Evolutionary conservation across 2,113 vertebrate genomes (phyloP).

Genomic region (Eonycteris spelaea): DNA sequence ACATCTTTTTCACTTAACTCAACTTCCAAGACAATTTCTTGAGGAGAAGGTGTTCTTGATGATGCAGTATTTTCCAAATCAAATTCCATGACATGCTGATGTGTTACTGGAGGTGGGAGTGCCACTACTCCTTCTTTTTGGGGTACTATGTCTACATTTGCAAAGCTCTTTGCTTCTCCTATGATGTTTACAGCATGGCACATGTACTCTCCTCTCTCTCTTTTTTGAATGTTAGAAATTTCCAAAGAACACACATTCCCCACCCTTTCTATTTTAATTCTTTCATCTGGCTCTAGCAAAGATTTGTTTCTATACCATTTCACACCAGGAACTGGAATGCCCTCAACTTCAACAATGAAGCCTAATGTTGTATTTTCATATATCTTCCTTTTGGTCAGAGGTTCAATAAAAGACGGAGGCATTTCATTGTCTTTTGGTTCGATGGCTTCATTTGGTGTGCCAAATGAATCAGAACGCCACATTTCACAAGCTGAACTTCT

Average conservation of each 20-base stretch:
- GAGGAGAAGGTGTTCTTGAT: conserved; percentile 96
- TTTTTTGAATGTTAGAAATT: conserved; percentile 85
- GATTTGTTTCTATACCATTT: conserved; percentile 95
- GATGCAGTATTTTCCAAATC: conserved; percentile 89
- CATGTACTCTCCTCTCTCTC: conserved; percentile 92
- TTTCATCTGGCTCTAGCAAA: conserved; percentile 83
- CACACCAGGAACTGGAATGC: conserved; percentile 92
- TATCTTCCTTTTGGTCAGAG: conserved; percentile 87
- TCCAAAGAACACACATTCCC: conserved; percentile 87
- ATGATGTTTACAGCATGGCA: conserved; percentile 95
- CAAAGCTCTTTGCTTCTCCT: conserved; percentile 93
- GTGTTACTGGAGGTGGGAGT: conserved; percentile 92
- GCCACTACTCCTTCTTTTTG: conserved; percentile 87
- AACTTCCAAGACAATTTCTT: conserved; percentile 97
- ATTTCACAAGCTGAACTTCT: conserved; percentile 79
- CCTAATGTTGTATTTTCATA: conserved; percentile 88
- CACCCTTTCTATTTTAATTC: conserved; percentile 87
- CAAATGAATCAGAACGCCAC: conserved; percentile 82
- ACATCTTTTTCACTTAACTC: conserved; percentile 97
- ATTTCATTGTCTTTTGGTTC: conserved; percentile 89
- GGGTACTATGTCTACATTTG: conserved; percentile 88
- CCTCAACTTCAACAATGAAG: conserved; percentile 92
- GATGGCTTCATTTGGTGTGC: conserved; percentile 85
- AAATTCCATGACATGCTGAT: conserved; percentile 98
- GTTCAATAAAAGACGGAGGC: conserved; percentile 95